Percentiles rank a stretch among this genome's conserved stretches.
phyloP scores from a whole-genome alignment of 2,113 vertebrate genomes.

The Cygnus buccinator region DNA sequence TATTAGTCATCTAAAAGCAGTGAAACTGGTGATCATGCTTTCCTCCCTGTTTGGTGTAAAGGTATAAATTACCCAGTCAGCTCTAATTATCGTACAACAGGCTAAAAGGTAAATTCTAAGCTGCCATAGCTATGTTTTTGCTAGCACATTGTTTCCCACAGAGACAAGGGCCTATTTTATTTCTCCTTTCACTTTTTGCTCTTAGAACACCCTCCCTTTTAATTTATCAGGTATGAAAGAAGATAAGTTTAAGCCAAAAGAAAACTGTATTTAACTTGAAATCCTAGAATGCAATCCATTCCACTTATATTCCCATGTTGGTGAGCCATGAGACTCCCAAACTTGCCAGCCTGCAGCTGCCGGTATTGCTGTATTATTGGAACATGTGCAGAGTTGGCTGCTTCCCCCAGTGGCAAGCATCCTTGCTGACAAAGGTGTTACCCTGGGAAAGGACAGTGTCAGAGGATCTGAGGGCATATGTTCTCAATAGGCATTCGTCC shows the following conservation, averaged over 20 bases:
- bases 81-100: neutral
- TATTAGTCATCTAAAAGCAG: neutral
- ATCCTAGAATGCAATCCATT: neutral
- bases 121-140: neutral
- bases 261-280: neutral
- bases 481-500: neutral
- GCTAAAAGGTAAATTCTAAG: neutral
- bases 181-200: neutral
- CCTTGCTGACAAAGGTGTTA: neutral
- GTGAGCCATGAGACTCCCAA: neutral
- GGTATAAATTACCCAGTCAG: neutral
- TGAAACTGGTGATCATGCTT: neutral
- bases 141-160: neutral
- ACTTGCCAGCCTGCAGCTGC: constrained; percentile 17
- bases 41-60: neutral
- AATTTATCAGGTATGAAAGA: neutral
- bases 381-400: constrained; percentile 9
- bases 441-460: neutral
- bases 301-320: neutral
- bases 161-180: neutral
- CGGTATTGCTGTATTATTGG: neutral
- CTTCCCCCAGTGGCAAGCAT: neutral
- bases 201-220: neutral
- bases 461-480: neutral
- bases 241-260: neutral